Base-by-base conservation (phyloP, 2,113 vertebrate species). In the Nymphicus hollandicus region DNA sequence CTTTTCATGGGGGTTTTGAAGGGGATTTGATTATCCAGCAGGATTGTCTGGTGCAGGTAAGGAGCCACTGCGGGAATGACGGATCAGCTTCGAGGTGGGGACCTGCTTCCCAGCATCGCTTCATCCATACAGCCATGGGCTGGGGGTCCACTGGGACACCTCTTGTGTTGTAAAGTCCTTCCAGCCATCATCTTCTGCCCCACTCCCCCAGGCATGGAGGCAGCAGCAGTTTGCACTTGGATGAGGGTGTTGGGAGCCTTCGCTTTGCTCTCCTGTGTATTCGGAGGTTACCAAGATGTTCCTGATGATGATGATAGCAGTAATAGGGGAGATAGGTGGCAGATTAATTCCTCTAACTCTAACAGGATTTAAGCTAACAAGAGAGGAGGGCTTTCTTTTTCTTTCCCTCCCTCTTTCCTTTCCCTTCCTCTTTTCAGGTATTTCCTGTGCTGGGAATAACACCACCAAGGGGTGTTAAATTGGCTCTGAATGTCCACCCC, bases 401-500 rank as follows among this genome's bases (percentile, higher is more conserved):
- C 6, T 15, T 58, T 77, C 52, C 35, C 33, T 91, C 63, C 52
- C 44, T 72, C 37, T 70, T 73, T 86, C 55, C 55, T 93, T 95
- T 86, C 68, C 95, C 66, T 84, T 83, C 89, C 74, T 91, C 66
- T 83, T 95, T 97, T 95, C 87, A 91, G 78, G 86, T 96, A 74
- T 94, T 96, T 96, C 97, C 95, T 96, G 76, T 81, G 80, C 95
- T 52, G 86, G 81, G 96, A 91, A 95, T 94, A 97, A 97, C 87
- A 85, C 82, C 96, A 95, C 92, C 88, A 43, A 97, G 97, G 96
- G 97, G 91, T 97, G 96, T 95, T 97, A 96, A 96, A 97, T 97
- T 95, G 97, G 94, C 89, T 96, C 97, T 97, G 97, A 97, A 96
- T 96, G 96, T 97, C 97, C 97, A 98, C 97, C 97, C 97, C 97